Evolutionary conservation across 23 tunicate species (phyloP), one percentile per base, ranked within the genome.

Genomic region (Corella eumyota): DNA sequence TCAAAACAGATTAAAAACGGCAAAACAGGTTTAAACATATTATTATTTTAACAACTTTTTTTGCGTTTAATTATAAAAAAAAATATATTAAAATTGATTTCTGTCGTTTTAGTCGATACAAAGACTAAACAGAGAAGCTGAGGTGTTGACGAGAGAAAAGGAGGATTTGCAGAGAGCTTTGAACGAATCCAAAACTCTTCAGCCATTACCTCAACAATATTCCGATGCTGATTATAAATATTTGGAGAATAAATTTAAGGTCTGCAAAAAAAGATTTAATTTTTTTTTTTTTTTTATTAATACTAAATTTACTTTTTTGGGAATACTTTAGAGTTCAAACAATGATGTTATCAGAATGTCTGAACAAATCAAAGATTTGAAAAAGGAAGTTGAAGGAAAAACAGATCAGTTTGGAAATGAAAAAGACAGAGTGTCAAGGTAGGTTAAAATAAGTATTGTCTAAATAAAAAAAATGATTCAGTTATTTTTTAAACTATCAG

Each of bases 181-280:
- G 55, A 61, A 55, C 20, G 80, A 80, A 22, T 67, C 80, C 21
- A 75, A 51, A 55, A 69, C 55, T 47, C n/a, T 64, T 2, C 59
- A 68, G 35, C 94, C 83, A 11, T 71, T 64, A 44, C 76, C 76
- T 0, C 94, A 75, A 60, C 35, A 45, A 36, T 69, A 84, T 56
- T 40, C 95, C 40, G 95, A 85, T 52, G 75, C 95, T 30, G 95
- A 85, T 30, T 85, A 85, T 69, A 76, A 69, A 53, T 67, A 57
- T 29, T 19, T 68, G 44, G 85, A 77, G 32, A 77, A 45, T 19
- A 77, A 77, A 61, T 45, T 77, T 29, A 77, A 77, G 64, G 75
- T 68, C 3, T 4, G 62, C 47, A 59, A 29, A 40, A 40, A 40
- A 15, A 40, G 11, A 11, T 23, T 53, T 23, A 15, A n/a, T 11